Evolutionary conservation across 2,797 vertebrate species (phyloP).

Genomic region (Allobates femoralis): DNA sequence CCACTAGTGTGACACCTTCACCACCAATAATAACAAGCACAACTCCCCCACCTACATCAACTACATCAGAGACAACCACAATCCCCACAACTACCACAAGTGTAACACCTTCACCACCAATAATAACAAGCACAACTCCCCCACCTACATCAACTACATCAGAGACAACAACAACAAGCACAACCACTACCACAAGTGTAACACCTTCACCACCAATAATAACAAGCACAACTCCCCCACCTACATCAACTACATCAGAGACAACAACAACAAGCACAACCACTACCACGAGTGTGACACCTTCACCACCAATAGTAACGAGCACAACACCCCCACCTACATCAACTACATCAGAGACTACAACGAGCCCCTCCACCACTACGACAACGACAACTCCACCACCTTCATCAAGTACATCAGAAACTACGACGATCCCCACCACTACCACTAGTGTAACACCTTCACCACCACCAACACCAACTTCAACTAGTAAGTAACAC

Average conservation of each 20-base stretch:
- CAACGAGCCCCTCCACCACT: neutral
- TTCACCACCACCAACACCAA: neutral
- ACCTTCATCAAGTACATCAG: too few relatives aligned
- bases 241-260: neutral
- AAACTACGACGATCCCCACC: too few relatives aligned
- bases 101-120: neutral
- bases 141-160: neutral
- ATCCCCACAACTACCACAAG: neutral
- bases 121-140: neutral
- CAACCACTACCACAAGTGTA: neutral
- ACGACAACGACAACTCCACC: too few relatives aligned
- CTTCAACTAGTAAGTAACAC: constrained; percentile 21
- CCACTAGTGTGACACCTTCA: neutral
- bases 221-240: neutral
- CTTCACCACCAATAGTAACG: neutral
- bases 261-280: neutral
- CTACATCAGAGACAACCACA: too few relatives aligned
- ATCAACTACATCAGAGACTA: neutral
- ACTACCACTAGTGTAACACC: neutral
- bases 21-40: neutral
- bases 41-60: neutral
- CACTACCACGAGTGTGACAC: neutral
- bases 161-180: neutral
- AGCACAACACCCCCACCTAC: neutral
- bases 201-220: neutral